phyloP scores from a whole-genome alignment of 1,140 invertebrate species.

The Drosophila sproati region DNA sequence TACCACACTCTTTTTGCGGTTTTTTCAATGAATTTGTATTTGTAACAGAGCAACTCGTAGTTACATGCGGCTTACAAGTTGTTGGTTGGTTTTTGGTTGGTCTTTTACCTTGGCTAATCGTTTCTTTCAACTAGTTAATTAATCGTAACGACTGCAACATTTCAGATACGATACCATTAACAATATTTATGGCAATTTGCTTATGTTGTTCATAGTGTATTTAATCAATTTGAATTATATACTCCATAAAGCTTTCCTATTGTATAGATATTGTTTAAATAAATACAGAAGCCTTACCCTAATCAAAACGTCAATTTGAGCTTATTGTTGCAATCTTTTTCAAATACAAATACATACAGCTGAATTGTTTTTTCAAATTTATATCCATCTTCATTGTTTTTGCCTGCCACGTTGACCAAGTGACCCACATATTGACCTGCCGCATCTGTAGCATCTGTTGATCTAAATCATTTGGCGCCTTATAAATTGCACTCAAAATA shows the following conservation, averaged over 20 bases:
- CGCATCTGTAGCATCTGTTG: conserved; percentile 45
- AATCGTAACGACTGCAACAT: not conserved
- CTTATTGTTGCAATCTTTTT: no score
- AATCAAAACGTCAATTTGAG: no score
- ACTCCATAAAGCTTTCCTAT: no score
- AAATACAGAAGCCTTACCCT: no score
- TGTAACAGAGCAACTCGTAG: conserved; percentile 27
- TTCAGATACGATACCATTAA: not conserved
- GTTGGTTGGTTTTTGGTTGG: conserved; percentile 1
- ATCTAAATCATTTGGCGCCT: conserved; percentile 70
- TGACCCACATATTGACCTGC: conserved; percentile 51
- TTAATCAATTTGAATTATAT: not conserved
- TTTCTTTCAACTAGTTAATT: not conserved
- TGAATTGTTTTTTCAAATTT: no score
- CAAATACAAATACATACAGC: no score
- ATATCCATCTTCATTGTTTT: not conserved
- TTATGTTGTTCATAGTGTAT: not conserved
- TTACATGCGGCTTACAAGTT: not conserved
- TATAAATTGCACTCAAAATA: conserved; percentile 57
- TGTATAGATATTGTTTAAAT: no score
- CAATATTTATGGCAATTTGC: not conserved
- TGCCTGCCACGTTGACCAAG: conserved; percentile 3
- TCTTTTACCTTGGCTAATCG: not conserved
- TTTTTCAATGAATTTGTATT: conserved; percentile 27
- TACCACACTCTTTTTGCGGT: conserved; percentile 31